These are phyloP conservation scores for Xiphias gladius DNA, from an alignment of 2,113 vertebrate genomes.

Conservation along the genomic window DNA sequence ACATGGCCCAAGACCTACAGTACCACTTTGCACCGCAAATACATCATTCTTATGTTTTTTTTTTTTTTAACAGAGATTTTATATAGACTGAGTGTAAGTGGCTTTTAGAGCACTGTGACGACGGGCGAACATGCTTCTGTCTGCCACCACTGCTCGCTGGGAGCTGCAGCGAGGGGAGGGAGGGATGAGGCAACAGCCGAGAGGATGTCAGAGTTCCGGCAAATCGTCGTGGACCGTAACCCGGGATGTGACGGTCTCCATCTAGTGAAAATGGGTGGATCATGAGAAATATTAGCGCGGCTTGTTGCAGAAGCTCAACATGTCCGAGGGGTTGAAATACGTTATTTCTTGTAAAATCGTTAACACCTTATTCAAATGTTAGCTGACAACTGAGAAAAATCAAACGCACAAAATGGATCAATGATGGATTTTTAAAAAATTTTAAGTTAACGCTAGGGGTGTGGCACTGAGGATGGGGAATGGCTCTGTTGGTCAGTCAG, in stretches of 20 bases:
- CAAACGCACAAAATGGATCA: too few species aligned
- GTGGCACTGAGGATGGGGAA: too few species aligned
- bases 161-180: constrained; percentile 14
- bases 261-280: neutral
- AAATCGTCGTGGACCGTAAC: neutral
- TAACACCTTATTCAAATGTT: neutral
- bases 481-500: too few species aligned
- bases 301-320: neutral
- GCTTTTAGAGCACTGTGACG: constrained; percentile 19
- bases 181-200: constrained; percentile 6
- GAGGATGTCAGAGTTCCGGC: constrained; percentile 34
- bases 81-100: constrained; percentile 21
- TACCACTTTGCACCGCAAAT: neutral
- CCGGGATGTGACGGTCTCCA: constrained; percentile 34
- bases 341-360: neutral
- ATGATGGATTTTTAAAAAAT: too few species aligned
- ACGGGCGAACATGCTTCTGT: constrained; percentile 13
- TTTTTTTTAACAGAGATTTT: neutral
- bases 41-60: neutral
- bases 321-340: neutral
- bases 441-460: too few species aligned
- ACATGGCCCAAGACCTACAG: neutral
- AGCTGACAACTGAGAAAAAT: neutral
- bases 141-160: constrained; percentile 4
- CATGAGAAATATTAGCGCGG: neutral